phyloP scores from a whole-genome alignment of 35 echinoderm and acorn worm species.

The Ophioderma brevispina region DNA sequence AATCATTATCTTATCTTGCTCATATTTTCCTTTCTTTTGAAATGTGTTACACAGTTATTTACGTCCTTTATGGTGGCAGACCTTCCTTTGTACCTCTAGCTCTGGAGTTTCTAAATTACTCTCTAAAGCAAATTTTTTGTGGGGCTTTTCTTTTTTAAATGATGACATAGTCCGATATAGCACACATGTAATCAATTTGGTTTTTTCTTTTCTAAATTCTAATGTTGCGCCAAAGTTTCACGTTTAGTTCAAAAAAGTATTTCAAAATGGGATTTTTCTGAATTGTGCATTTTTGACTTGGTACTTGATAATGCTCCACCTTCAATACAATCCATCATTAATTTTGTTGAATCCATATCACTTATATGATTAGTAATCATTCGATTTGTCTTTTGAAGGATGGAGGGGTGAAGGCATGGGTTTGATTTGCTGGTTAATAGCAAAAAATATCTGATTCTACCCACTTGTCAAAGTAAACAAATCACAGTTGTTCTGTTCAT shows the following conservation, averaged over 20 bases:
- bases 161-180: slow-evolving; percentile 32
- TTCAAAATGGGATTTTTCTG: slow-evolving; percentile 32
- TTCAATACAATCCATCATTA: slow-evolving; percentile 46
- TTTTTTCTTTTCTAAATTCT: slow-evolving; percentile 46
- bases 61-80: slow-evolving; percentile 44
- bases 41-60: slow-evolving; percentile 52
- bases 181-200: slow-evolving; percentile 46
- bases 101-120: slow-evolving; percentile 49
- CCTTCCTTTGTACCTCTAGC: slow-evolving; percentile 42
- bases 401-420: slow-evolving; percentile 13
- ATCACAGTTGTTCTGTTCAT: slow-evolving; percentile 51
- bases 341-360: slow-evolving; percentile 7
- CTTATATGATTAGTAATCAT: slow-evolving; percentile 27
- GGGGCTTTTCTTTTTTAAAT: slow-evolving; percentile 11
- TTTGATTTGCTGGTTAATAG: not conserved
- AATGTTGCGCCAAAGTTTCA: not conserved
- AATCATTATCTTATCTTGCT: too few relatives aligned
- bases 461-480: slow-evolving; percentile 13
- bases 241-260: slow-evolving; percentile 41
- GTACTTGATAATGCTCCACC: slow-evolving; percentile 4
- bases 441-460: slow-evolving; percentile 1
- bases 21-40: not conserved
- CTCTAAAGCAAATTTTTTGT: not conserved
- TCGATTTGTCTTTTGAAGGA: not conserved
- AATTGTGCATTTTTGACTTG: not conserved